Conservation (phyloP, 1,140 invertebrate species). For the Teleopsis dalmanni region DNA sequence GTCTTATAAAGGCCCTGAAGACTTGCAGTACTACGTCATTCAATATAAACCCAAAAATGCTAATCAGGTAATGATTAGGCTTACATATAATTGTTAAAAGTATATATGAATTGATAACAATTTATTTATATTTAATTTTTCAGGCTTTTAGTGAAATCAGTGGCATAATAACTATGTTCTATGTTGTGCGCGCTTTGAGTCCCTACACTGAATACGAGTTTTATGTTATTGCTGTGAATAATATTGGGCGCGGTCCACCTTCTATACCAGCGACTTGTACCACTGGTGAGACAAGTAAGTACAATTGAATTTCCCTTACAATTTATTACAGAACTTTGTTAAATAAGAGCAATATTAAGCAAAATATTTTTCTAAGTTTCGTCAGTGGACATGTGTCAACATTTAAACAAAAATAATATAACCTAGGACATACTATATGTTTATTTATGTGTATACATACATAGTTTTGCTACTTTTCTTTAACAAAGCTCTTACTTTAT, state of each 20-base stretch:
- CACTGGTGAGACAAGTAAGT: conserved; percentile 92
- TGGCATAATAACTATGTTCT: conserved; percentile 86
- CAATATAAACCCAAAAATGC: conserved; percentile 90
- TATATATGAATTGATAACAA: neutral
- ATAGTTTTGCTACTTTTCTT: too few species aligned
- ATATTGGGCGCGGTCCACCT: conserved; percentile 80
- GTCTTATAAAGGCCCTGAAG: conserved; percentile 78
- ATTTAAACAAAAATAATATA: too few species aligned
- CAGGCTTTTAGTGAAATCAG: conserved; percentile 79
- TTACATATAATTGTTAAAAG: neutral
- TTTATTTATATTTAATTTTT: neutral
- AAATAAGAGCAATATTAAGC: too few species aligned
- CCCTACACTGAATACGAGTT: conserved; percentile 97
- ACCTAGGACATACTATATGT: too few species aligned
- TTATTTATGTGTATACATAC: too few species aligned
- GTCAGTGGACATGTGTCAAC: too few species aligned
- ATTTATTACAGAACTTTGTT: neutral
- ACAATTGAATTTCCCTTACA: conserved; percentile 5
- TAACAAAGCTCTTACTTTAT: too few species aligned
- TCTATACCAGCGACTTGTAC: conserved; percentile 81
- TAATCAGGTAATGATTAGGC: conserved; percentile 49
- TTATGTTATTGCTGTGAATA: conserved; percentile 89
- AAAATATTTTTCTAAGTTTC: too few species aligned
- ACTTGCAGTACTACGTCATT: conserved; percentile 88
- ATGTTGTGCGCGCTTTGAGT: conserved; percentile 78